Base-by-base conservation (phyloP, 2,113 vertebrate genomes). In the Choloepus hoffmanni region DNA sequence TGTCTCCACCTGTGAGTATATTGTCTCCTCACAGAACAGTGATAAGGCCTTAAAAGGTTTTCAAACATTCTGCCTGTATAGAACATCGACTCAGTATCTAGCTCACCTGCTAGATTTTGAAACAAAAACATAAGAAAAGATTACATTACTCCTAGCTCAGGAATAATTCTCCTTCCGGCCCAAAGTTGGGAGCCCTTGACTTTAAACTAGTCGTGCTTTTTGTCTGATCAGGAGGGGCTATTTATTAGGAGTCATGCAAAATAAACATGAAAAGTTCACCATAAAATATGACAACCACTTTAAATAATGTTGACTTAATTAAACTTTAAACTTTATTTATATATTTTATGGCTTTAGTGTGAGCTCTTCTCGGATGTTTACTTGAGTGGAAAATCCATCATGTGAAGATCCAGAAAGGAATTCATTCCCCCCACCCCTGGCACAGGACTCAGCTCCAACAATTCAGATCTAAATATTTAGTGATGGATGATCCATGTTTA, bases 391-490 rank as follows among this genome's bases (percentile, higher is more conserved):
- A 98, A 98, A 99, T 99, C 98, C 98, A 99, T 99, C 99, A 99
- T 98, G 98, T 97, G 97, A 98, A 98, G 97, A 98, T 98, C 98
- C 98, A 99, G 98, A 98, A 98, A 98, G 98, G 98, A 98, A 99
- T 99, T 98, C 98, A 99, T 99, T 36, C 99, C 99, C 98, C 98
- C 97, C 98, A 98, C 98, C 99, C 98, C 98, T 99, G 99, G 99
- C 98, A 99, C 98, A 98, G 98, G 98, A 98, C 98, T 98, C 98
- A 98, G 97, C 97, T 98, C 98, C 98, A 99, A 98, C 98, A 98
- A 99, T 99, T 98, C 98, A 98, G 98, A 99, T 99, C 98, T 99
- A 99, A 99, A 99, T 99, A 99, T 99, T 99, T 99, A 99, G 99
- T 99, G 98, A 98, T 98, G 98, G 98, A 99, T 98, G 98, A 99